Base-by-base conservation (phyloP, 2,888 invertebrate genomes). In the Hydropsyche betteni region DNA sequence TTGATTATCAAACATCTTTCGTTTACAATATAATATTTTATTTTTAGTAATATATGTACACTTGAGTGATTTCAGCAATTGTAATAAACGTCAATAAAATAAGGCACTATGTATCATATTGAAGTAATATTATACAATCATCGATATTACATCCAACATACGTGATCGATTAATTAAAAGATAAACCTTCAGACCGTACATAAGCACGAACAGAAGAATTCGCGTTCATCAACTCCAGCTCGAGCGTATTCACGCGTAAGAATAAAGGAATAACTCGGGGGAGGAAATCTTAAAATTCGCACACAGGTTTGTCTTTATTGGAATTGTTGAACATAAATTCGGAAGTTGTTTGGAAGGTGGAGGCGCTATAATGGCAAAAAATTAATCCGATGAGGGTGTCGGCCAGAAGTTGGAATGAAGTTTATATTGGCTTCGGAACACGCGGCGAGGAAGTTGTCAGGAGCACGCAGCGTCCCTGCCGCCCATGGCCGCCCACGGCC, bases 401-500 rank as follows among this genome's bases (percentile, higher is more conserved):
- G 64, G 34, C 36, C 33, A 64, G n/a, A 64, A 64, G 64, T 64
- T 36, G 36, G 36, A 64, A 64, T 64, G 64, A 64, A 64, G 64
- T 64, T 64, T 64, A 64, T 64, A 64, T 64, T 64, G 36, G 64
- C 44, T 44, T 44, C 44, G 44, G 44, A 44, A 44, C 44, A 44
- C 44, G 44, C 64, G 64, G 64, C 10, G 36, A 34, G 64, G 34
- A 36, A 33, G 69, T 74, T 74, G 74, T 74, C 75, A 71, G 69
- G 53, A 70, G 68, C 74, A 77, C 75, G 72, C 75, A 77, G 77
- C 58, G 8, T 58, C 58, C 58, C 8, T 14, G 7, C 6, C 44
- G 7, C 5, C 44, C 44, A 44, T 7, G 5, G 44, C 44, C 7
- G 44, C 44, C 44, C 44, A 44, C 44, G 44, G 44, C 44, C 10